phyloP scores from a whole-genome alignment of 2,888 invertebrate genomes.

The Stomorhina lunata region DNA sequence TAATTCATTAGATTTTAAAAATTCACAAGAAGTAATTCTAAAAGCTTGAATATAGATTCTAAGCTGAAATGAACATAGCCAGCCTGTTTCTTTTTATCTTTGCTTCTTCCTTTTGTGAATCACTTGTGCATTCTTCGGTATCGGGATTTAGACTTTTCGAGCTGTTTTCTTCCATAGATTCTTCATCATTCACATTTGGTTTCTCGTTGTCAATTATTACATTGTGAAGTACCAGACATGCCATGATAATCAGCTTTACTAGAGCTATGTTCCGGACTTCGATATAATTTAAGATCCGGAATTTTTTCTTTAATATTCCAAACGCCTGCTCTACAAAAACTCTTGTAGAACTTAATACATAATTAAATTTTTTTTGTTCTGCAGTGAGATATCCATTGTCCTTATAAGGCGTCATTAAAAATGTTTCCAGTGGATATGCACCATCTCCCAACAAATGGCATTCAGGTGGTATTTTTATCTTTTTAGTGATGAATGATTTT shows the following conservation, averaged over 20 bases:
- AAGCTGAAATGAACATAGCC: background rate
- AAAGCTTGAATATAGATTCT: background rate
- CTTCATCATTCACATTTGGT: background rate
- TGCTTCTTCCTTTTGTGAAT: background rate
- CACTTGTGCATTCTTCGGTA: background rate
- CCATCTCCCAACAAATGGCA: slow-evolving; percentile 2
- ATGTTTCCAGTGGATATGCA: slow-evolving; percentile 5
- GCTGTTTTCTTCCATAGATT: background rate
- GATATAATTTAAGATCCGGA: background rate
- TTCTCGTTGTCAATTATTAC: background rate
- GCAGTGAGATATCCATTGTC: background rate
- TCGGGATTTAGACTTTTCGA: background rate
- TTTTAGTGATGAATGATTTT: background rate
- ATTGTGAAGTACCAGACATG: background rate
- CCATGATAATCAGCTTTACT: background rate
- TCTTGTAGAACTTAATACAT: slow-evolving; percentile 1
- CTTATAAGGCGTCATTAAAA: background rate
- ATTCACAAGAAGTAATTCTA: too few species aligned
- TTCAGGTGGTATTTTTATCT: background rate
- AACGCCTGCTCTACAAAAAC: background rate
- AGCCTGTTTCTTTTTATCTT: background rate
- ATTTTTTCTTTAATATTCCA: background rate
- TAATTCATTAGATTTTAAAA: too few species aligned
- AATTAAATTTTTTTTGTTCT: slow-evolving; percentile 1
- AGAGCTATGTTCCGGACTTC: background rate